Conservation (phyloP, 1,140 invertebrate genomes). For the Ceratina japonica region DNA sequence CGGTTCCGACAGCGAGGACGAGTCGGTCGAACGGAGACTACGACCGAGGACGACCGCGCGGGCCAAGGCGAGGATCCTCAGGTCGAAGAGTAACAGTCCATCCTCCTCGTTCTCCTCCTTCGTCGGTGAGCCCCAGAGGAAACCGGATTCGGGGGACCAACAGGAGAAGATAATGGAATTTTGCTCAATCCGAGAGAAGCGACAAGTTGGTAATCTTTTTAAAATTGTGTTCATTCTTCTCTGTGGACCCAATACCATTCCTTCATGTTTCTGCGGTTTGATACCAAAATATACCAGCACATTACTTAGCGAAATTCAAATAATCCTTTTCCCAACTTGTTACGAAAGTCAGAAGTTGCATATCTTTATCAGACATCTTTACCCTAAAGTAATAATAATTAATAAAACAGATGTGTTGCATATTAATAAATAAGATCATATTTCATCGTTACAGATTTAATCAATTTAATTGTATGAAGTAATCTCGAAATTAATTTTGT, state of each 20-base stretch:
- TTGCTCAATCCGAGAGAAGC: conserved; percentile 10
- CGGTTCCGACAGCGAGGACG: conserved; percentile 50
- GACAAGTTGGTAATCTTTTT: conserved; percentile 48
- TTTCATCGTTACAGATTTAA: too few relatives aligned
- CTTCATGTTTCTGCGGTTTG: background rate
- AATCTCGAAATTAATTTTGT: too few relatives aligned
- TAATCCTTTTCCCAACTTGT: too few relatives aligned
- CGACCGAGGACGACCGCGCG: background rate
- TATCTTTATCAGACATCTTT: too few relatives aligned
- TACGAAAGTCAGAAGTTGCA: background rate
- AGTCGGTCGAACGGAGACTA: conserved; percentile 15
- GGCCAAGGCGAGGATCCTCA: conserved; percentile 6
- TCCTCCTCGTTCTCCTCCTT: conserved; percentile 13
- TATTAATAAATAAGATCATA: too few relatives aligned
- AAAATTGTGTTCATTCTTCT: background rate
- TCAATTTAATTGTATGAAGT: too few relatives aligned
- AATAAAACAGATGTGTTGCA: too few relatives aligned
- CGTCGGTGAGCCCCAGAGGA: background rate
- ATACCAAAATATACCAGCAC: background rate
- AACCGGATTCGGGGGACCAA: background rate
- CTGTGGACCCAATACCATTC: background rate
- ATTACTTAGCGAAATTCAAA: background rate
- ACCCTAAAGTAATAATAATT: too few relatives aligned
- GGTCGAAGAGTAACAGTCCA: conserved; percentile 11
- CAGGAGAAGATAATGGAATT: background rate